phyloP scores from a whole-genome alignment of 1,140 invertebrate genomes.

The Apis florea region DNA sequence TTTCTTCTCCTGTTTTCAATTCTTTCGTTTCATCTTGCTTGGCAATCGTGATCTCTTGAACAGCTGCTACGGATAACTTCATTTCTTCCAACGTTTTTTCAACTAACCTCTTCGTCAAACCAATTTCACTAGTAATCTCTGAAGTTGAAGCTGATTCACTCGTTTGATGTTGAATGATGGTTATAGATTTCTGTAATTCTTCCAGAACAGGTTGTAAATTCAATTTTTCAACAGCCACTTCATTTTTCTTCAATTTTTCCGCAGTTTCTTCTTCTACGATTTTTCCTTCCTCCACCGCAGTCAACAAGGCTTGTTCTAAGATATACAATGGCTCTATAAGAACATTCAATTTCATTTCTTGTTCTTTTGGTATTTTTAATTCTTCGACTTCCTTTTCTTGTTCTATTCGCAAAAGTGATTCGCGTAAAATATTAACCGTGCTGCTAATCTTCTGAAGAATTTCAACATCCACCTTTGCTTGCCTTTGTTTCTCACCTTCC shows the following conservation, averaged over 20 bases:
- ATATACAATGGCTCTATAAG: conserved; percentile 58
- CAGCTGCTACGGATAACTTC: conserved; percentile 31
- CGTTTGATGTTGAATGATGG: conserved; percentile 37
- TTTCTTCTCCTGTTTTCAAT: conserved; percentile 26
- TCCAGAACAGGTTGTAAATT: conserved; percentile 47
- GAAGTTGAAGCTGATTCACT: neutral
- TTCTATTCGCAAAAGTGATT: conserved; percentile 35
- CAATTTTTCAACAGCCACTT: conserved; percentile 11
- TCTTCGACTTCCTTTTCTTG: conserved; percentile 29
- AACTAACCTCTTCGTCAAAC: neutral
- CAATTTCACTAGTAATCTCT: neutral
- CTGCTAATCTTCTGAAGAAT: conserved; percentile 44
- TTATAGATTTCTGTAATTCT: conserved; percentile 41
- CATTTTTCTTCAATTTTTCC: conserved; percentile 12
- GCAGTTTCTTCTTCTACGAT: neutral
- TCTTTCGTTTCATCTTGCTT: conserved; percentile 46
- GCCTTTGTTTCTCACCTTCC: conserved; percentile 7
- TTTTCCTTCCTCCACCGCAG: conserved; percentile 12
- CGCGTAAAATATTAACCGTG: conserved; percentile 39
- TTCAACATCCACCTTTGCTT: conserved; percentile 19
- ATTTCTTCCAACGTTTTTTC: conserved; percentile 29
- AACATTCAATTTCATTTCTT: conserved; percentile 22
- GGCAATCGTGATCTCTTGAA: conserved; percentile 32
- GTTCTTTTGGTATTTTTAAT: conserved; percentile 5
- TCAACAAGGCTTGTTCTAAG: conserved; percentile 59